phyloP scores from a whole-genome alignment of 1,140 invertebrate species.

The Ooceraea biroi region DNA sequence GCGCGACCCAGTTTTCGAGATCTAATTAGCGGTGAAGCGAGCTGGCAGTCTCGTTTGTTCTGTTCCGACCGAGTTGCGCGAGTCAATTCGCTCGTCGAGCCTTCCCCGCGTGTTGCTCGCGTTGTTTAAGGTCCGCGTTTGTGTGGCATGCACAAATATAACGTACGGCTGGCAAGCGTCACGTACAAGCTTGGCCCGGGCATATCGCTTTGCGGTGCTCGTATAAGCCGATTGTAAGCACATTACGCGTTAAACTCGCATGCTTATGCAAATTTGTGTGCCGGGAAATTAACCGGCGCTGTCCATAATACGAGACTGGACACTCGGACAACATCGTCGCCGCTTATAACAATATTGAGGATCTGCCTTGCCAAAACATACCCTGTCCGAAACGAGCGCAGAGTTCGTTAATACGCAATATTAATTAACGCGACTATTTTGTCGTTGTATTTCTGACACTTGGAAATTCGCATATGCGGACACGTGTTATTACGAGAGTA shows the following conservation, averaged over 20 bases:
- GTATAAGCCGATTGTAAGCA: slow-evolving; percentile 16
- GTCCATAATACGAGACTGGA: slow-evolving; percentile 11
- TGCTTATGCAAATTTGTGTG: slow-evolving; percentile 28
- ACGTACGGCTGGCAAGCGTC: slow-evolving; percentile 10
- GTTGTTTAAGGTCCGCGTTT: slow-evolving; percentile 30
- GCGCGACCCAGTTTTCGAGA: slow-evolving; percentile 68
- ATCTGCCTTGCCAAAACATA: neutral
- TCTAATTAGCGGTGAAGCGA: slow-evolving; percentile 71
- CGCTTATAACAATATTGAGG: neutral
- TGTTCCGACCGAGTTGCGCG: slow-evolving; percentile 35
- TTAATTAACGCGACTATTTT: no score
- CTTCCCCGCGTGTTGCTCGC: neutral
- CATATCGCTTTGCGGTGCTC: slow-evolving; percentile 19
- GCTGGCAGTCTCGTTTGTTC: slow-evolving; percentile 62
- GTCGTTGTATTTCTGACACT: neutral
- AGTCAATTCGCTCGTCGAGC: slow-evolving; percentile 20
- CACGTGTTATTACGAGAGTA: no score
- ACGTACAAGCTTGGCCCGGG: neutral
- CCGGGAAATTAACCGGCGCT: slow-evolving; percentile 31
- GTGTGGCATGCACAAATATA: slow-evolving; percentile 16
- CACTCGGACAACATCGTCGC: slow-evolving; percentile 1
- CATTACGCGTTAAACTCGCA: neutral
- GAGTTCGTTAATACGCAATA: neutral
- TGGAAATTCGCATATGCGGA: neutral
- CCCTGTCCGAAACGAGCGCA: neutral